phyloP scores from a whole-genome alignment of 2,113 vertebrate genomes.

The Mystacornis crossleyi region DNA sequence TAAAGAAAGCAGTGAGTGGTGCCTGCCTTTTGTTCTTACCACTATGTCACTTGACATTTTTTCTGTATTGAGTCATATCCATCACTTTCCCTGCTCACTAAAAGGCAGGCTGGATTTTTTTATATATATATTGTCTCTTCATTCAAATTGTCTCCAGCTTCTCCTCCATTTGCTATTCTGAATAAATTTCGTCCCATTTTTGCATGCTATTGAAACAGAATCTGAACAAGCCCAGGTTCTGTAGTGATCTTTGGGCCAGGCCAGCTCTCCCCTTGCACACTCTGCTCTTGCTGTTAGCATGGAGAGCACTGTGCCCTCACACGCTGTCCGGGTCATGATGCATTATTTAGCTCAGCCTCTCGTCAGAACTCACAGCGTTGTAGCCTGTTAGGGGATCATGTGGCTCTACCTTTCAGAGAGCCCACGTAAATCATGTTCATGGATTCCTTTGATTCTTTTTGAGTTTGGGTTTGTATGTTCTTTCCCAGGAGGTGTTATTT shows the following conservation, averaged over 20 bases:
- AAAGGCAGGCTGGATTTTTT: neutral
- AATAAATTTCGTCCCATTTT: neutral
- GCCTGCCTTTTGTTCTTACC: neutral
- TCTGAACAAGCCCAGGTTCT: neutral
- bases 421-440: conserved; percentile 62
- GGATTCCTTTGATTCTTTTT: conserved; percentile 64
- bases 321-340: conserved; percentile 8
- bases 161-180: neutral
- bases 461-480: neutral
- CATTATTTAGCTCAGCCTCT: conserved; percentile 16
- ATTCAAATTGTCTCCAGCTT: neutral
- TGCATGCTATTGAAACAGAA: neutral
- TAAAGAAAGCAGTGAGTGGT: neutral
- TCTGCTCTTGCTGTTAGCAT: neutral
- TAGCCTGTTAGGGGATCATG: conserved; percentile 40
- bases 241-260: conserved; percentile 7
- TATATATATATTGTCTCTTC: neutral
- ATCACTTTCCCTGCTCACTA: neutral
- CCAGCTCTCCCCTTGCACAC: neutral
- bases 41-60: neutral
- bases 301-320: neutral
- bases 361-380: neutral
- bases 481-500: neutral
- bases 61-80: neutral
- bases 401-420: conserved; percentile 41